These are phyloP conservation scores for Charina bottae DNA, from an alignment of 2,113 vertebrate genomes.

Conservation along the genomic window DNA sequence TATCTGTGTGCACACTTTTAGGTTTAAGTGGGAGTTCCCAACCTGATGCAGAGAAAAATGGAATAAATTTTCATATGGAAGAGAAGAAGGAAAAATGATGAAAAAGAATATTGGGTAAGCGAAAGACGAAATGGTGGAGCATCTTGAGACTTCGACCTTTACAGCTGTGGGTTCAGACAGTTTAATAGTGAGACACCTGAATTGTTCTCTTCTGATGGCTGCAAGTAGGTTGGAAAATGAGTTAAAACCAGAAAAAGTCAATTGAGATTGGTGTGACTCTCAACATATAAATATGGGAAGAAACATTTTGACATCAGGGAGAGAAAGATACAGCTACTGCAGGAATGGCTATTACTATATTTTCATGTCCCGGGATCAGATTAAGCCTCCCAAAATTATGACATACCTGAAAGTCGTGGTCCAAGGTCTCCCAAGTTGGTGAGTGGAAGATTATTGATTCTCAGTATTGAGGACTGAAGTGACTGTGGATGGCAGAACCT, in stretches of 20 bases:
- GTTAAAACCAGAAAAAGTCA: background rate
- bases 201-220: background rate
- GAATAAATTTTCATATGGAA: background rate
- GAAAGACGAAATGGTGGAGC: background rate
- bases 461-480: background rate
- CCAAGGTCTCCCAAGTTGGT: background rate
- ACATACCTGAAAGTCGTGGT: background rate
- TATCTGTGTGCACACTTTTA: background rate
- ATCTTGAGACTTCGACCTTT: background rate
- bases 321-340: background rate
- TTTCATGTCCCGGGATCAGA: background rate
- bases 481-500: background rate
- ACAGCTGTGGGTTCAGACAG: background rate
- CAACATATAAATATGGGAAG: background rate
- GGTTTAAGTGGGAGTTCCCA: background rate
- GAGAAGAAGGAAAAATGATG: background rate
- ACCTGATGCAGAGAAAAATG: background rate
- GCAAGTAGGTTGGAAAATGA: background rate
- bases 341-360: background rate
- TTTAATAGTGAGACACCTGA: background rate
- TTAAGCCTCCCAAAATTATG: background rate
- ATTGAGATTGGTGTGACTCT: background rate
- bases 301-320: background rate
- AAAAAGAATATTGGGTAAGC: background rate
- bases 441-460: background rate